Conservation (phyloP, 2,797 vertebrate genomes). For the Phrynocephalus forsythii region DNA sequence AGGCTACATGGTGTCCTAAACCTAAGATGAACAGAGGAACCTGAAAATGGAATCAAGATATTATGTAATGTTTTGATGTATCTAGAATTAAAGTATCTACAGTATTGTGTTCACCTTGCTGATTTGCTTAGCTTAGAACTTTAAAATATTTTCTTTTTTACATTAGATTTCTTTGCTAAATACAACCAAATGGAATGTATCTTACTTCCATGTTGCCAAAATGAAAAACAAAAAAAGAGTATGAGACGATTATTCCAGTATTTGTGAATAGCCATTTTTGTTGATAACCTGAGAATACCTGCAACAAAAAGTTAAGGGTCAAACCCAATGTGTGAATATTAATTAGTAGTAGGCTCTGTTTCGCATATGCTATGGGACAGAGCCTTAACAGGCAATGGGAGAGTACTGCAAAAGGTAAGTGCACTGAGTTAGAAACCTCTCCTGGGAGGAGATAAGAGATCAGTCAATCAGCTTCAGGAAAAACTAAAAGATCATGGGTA, state of each 20-base stretch:
- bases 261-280: conserved; percentile 29
- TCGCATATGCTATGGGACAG: conserved; percentile 58
- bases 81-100: conserved; percentile 15
- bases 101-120: neutral
- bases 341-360: conserved; percentile 66
- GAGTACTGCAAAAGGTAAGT: conserved; percentile 56
- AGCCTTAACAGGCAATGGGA: conserved; percentile 53
- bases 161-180: neutral
- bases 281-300: conserved; percentile 63
- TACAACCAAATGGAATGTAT: neutral
- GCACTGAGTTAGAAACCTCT: conserved; percentile 46
- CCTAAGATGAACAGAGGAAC: neutral
- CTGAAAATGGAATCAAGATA: neutral
- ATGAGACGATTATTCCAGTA: neutral
- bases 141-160: neutral
- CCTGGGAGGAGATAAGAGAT: conserved; percentile 24
- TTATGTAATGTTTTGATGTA: neutral
- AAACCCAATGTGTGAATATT: conserved; percentile 15
- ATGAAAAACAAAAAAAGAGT: neutral
- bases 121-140: neutral
- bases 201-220: neutral
- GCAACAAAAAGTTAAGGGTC: conserved; percentile 69
- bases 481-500: conserved; percentile 36
- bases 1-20: neutral
- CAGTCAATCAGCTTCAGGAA: conserved; percentile 17